phyloP scores from a whole-genome alignment of 2,888 invertebrate genomes.

The Oscheius myriophilus region DNA sequence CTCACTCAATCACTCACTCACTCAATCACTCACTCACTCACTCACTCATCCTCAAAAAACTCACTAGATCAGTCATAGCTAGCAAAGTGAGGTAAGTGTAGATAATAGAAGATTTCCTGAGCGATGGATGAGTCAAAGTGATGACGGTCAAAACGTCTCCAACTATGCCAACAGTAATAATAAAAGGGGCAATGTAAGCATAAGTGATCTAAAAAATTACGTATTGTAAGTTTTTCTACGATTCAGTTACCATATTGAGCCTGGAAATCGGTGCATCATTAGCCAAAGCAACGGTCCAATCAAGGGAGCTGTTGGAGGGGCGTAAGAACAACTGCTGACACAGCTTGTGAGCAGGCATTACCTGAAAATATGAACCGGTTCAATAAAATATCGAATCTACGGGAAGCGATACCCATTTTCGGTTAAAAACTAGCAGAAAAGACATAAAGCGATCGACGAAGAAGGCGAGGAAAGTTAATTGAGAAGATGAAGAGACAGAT shows the following conservation, averaged over 20 bases:
- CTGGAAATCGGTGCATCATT: constrained; percentile 23
- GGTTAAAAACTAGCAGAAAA: no score
- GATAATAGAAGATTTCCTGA: constrained; percentile 72
- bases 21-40: no score
- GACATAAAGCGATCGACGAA: no score
- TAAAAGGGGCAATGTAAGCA: constrained; percentile 72
- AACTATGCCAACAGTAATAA: constrained; percentile 73
- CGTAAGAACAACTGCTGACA: constrained; percentile 22
- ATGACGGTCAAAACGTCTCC: constrained; percentile 74
- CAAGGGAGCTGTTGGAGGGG: constrained; percentile 20
- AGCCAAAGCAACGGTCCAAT: constrained; percentile 25
- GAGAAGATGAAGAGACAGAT: no score
- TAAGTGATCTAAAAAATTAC: constrained; percentile 69
- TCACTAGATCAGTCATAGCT: constrained; percentile 58
- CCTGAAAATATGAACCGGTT: neutral
- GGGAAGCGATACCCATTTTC: no score
- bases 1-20: no score
- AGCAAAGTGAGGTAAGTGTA: constrained; percentile 71
- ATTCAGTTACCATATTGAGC: constrained; percentile 21
- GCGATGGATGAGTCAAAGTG: constrained; percentile 73
- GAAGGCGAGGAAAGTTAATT: no score
- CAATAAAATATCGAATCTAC: no score
- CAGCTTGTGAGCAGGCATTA: constrained; percentile 23
- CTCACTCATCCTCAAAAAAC: no score
- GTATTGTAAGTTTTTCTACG: neutral